Conservation (phyloP, 2,113 vertebrate species). For the Gavia stellata region DNA sequence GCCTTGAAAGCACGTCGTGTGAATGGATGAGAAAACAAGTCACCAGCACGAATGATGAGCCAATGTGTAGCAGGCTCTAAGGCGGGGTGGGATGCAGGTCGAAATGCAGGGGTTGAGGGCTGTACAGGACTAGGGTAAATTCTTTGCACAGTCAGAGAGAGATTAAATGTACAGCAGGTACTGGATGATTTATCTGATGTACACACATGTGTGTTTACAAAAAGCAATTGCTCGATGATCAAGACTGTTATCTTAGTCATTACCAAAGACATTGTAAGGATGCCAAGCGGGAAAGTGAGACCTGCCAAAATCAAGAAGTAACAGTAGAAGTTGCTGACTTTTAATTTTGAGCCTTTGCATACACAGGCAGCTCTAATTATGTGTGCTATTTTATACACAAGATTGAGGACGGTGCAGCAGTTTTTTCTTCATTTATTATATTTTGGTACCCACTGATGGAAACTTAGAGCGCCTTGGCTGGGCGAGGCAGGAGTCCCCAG, state of each 20-base stretch:
- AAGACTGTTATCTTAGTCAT: not conserved
- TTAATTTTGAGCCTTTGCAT: not conserved
- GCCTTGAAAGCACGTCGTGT: not conserved
- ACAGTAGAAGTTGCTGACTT: slow-evolving; percentile 17
- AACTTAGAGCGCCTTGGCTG: not conserved
- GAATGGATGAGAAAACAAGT: not conserved
- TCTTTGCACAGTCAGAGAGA: not conserved
- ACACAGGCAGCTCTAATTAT: not conserved
- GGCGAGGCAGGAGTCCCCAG: not conserved
- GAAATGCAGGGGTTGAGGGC: not conserved
- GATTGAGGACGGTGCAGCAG: not conserved
- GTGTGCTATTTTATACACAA: not conserved
- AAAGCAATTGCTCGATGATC: not conserved
- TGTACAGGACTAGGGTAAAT: not conserved
- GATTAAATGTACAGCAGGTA: not conserved
- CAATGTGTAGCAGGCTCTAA: not conserved
- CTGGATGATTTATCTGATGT: not conserved
- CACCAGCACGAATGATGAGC: rapidly evolving
- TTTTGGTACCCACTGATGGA: not conserved
- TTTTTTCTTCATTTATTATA: not conserved
- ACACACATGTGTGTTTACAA: not conserved
- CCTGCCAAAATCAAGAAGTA: not conserved
- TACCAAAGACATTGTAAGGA: not conserved
- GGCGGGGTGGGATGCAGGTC: not conserved
- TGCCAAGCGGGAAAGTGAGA: slow-evolving; percentile 14